Evolutionary conservation across 2,113 vertebrate species (phyloP), one percentile per base, ranked within the genome.

Genomic region (Phycodurus eques): DNA sequence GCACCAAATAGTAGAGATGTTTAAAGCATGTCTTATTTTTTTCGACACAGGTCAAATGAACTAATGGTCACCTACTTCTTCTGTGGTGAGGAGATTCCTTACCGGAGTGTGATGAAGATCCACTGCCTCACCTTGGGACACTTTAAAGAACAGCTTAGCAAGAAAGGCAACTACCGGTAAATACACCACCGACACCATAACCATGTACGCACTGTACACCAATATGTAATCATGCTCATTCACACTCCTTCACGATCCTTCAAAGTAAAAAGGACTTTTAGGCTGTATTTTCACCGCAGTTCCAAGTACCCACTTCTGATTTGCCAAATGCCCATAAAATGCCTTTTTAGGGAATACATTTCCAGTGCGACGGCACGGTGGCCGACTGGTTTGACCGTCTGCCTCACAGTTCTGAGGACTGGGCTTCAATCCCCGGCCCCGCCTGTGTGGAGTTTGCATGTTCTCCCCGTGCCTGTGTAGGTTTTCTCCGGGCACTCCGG

Each of bases 61-160:
- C 93, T 98, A 74, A 93, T 98, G 64, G 95, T 99, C 90, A 99
- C 98, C 46, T 99, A 99, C 90, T 99, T 98, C 89, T 99, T 99
- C 93, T 99, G 98, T 0, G 97, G 96, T 72, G 98, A 99, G 92
- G 96, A 98, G 83, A 99, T 99, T 78, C 98, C 98, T 0, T 99
- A 99, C 88, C 92, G 98, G 90, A 93, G 96, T 88, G 93, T 96
- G 94, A 92, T 99, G 93, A 98, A 96, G 92, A 93, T 94, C 31
- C 96, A 97, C 93, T 95, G 95, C 91, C 93, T 99, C 90, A 98
- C 97, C 71, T 92, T 99, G 83, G 96, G 95, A 80, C 96, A 97
- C 93, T 99, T 99, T 89, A 99, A 99, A 90, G 96, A 99, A 63
- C 98, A 99, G 90, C 96, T 99, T 59, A 96, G 96, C 94, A 99